phyloP scores from a whole-genome alignment of 2,797 vertebrate genomes.

The Borostomias antarcticus region DNA sequence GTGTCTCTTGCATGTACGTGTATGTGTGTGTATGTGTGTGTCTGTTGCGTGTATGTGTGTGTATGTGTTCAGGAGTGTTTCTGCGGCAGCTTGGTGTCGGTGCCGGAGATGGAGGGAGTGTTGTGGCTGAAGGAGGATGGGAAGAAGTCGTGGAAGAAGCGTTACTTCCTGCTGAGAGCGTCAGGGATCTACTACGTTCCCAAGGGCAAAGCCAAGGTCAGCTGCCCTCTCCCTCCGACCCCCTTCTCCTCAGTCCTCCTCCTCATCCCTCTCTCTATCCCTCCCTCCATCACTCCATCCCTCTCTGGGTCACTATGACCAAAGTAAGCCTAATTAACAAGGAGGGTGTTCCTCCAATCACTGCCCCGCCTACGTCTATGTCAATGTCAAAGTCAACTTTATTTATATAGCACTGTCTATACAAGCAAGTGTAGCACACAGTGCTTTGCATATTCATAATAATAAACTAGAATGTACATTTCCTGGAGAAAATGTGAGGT shows the following conservation, averaged over 20 bases:
- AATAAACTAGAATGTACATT: too few species aligned
- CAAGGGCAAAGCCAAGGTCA: conserved; percentile 80
- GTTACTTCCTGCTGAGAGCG: conserved; percentile 94
- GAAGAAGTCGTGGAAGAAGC: conserved; percentile 99
- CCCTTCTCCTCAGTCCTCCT: neutral
- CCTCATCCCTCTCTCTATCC: neutral
- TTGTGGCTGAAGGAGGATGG: conserved; percentile 98
- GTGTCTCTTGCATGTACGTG: neutral
- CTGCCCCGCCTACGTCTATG: too few species aligned
- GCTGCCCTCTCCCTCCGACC: neutral
- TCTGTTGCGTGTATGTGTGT: neutral
- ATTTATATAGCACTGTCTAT: too few species aligned
- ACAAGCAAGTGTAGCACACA: too few species aligned
- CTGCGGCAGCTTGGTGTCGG: conserved; percentile 92
- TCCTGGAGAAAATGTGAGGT: too few species aligned
- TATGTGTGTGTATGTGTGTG: neutral
- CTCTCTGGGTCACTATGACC: neutral
- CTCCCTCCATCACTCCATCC: neutral
- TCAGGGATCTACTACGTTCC: conserved; percentile 98
- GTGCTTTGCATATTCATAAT: too few species aligned
- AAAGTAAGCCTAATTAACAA: neutral
- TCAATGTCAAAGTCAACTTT: too few species aligned
- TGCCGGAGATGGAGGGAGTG: conserved; percentile 96
- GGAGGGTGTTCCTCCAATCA: too few species aligned
- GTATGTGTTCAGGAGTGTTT: conserved; percentile 88